Percentiles rank a stretch among this genome's conserved stretches.
Conservation (phyloP, 2,797 vertebrate species). For the Sebastes trivittatus region DNA sequence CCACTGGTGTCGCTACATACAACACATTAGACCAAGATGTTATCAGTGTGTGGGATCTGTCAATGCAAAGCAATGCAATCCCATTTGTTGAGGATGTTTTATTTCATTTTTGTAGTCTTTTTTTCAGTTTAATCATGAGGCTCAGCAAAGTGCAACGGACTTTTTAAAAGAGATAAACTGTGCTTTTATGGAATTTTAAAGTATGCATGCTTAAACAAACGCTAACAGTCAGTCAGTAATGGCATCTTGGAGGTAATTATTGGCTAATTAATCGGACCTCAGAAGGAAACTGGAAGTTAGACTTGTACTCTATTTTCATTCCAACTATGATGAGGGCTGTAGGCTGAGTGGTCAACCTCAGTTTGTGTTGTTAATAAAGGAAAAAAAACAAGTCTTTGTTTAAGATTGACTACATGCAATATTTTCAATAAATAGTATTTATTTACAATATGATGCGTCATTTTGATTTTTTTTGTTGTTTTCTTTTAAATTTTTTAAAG, state of each 20-base stretch:
- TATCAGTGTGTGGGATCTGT: slow-evolving; percentile 46
- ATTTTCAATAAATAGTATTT: slow-evolving; percentile 86
- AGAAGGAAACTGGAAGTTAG: slow-evolving; percentile 32
- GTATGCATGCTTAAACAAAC: slow-evolving; percentile 54
- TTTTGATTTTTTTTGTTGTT: slow-evolving; percentile 1
- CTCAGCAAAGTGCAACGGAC: slow-evolving; percentile 73
- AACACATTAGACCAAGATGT: slow-evolving; percentile 65
- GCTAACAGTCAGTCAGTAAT: not conserved
- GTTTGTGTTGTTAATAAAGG: slow-evolving; percentile 57
- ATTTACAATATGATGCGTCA: slow-evolving; percentile 70
- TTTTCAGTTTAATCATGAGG: slow-evolving; percentile 55
- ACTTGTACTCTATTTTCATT: slow-evolving; percentile 59
- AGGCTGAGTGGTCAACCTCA: slow-evolving; percentile 47
- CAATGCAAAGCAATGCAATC: slow-evolving; percentile 38
- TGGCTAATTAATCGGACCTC: slow-evolving; percentile 53
- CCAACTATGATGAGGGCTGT: slow-evolving; percentile 46
- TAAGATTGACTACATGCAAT: slow-evolving; percentile 76
- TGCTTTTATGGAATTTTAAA: slow-evolving; percentile 47
- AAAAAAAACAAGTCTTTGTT: slow-evolving; percentile 63
- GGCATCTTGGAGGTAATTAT: slow-evolving; percentile 20
- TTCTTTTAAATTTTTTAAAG: not conserved
- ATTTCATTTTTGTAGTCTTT: slow-evolving; percentile 16
- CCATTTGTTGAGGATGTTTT: slow-evolving; percentile 16
- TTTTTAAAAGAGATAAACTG: slow-evolving; percentile 26
- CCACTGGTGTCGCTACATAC: slow-evolving; percentile 50